Evolutionary conservation across 1,140 invertebrate species (phyloP).

Genomic region (Atta texana): DNA sequence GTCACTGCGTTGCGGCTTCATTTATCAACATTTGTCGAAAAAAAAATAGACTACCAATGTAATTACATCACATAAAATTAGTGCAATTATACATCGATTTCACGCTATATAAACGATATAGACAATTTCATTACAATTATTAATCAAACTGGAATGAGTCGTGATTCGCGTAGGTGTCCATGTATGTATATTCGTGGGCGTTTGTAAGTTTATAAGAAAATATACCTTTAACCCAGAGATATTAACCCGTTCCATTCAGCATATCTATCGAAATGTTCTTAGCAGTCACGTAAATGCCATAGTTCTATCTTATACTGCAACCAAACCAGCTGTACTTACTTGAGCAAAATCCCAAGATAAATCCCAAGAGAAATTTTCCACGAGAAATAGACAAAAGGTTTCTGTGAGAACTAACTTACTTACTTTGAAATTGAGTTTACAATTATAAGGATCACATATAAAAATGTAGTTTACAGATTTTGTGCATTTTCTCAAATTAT

Average conservation of each 20-base stretch:
- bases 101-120: not conserved
- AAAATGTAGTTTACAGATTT: not conserved
- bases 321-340: no score
- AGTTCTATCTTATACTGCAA: not conserved
- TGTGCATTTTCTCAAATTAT: not conserved
- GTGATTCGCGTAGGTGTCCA: not conserved
- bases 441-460: not conserved
- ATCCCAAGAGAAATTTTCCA: not conserved
- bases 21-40: not conserved
- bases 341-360: conserved; percentile 6
- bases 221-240: not conserved
- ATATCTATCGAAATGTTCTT: not conserved
- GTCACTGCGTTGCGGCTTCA: not conserved
- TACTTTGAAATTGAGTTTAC: not conserved
- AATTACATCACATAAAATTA: not conserved
- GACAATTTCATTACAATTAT: not conserved
- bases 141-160: not conserved
- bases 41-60: not conserved
- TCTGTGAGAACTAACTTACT: not conserved
- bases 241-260: not conserved
- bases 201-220: not conserved
- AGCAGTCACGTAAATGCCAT: conserved; percentile 42
- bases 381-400: not conserved
- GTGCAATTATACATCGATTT: not conserved
- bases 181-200: not conserved